Conservation (phyloP, 2,888 invertebrate genomes). For the Drosophila cognata region DNA sequence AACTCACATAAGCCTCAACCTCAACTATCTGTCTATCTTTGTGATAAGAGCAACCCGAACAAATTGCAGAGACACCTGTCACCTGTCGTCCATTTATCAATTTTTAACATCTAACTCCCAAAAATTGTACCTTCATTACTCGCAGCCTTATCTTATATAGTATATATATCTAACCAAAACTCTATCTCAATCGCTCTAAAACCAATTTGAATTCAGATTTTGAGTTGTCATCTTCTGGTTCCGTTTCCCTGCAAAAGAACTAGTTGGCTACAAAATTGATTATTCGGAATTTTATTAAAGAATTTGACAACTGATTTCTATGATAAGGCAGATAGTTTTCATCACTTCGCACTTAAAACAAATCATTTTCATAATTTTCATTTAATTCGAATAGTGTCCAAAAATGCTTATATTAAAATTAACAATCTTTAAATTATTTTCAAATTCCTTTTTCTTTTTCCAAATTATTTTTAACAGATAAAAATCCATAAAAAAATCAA, state of each 20-base stretch:
- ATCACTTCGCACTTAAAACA: not conserved
- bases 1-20: slow-evolving; percentile 13
- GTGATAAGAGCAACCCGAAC: not conserved
- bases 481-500: no score
- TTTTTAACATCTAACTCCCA: slow-evolving; percentile 25
- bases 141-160: slow-evolving; percentile 1
- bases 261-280: not conserved
- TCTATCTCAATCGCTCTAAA: slow-evolving; percentile 12
- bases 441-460: not conserved
- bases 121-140: slow-evolving; percentile 32
- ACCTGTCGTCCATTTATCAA: slow-evolving; percentile 66
- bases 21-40: not conserved
- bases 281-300: not conserved
- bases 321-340: fast-evolving
- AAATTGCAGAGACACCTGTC: slow-evolving; percentile 16
- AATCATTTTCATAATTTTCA: not conserved
- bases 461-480: no score
- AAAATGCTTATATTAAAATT: not conserved
- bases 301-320: not conserved
- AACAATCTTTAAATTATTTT: not conserved
- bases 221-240: not conserved
- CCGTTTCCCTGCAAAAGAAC: no score
- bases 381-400: not conserved
- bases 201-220: slow-evolving; percentile 3
- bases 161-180: not conserved